phyloP scores from a whole-genome alignment of 2,888 invertebrate species.

The Sussaba pulchella region DNA sequence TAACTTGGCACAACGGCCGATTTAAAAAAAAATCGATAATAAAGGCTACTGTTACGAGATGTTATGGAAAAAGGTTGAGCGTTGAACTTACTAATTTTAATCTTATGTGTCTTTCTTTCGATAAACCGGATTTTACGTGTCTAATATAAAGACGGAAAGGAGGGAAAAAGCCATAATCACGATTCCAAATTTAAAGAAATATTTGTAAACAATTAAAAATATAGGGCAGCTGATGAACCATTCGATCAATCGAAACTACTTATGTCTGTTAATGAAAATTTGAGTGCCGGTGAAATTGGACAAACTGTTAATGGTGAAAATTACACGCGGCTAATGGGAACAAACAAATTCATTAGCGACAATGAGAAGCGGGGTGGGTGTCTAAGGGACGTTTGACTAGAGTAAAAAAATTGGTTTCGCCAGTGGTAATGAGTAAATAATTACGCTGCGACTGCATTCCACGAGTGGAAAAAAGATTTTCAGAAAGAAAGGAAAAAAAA shows the following conservation, averaged over 20 bases:
- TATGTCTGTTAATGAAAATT: not conserved
- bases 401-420: conserved; percentile 66
- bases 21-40: not conserved
- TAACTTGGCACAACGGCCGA: not conserved
- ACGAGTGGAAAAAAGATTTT: conserved; percentile 27
- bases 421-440: conserved; percentile 10
- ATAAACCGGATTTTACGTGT: not conserved
- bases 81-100: not conserved
- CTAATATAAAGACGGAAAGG: not conserved
- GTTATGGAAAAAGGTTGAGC: not conserved
- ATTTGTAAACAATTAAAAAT: no score
- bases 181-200: not conserved
- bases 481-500: conserved; percentile 17
- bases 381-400: conserved; percentile 69
- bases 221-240: no score
- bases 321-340: not conserved
- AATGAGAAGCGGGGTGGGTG: conserved; percentile 15
- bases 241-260: not conserved
- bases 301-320: not conserved
- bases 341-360: conserved; percentile 17
- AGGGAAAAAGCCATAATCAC: not conserved
- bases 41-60: not conserved
- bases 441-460: conserved; percentile 20
- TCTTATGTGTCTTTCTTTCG: not conserved
- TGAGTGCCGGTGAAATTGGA: no score